These are phyloP conservation scores for Gambelia wislizenii DNA, from an alignment of 2,797 vertebrate species.

Conservation along the genomic window DNA sequence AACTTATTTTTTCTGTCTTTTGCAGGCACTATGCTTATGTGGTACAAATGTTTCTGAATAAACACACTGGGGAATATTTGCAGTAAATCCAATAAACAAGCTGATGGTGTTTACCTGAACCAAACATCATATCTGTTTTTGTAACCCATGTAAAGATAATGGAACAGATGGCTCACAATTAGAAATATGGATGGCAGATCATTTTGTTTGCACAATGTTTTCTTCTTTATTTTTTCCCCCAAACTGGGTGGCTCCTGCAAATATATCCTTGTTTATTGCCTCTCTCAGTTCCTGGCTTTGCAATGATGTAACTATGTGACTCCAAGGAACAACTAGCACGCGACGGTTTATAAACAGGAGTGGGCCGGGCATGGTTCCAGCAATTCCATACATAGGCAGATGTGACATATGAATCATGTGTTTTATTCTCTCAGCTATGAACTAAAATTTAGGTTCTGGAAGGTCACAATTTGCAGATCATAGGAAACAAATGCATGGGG, in stretches of 20 bases:
- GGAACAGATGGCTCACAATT: background rate
- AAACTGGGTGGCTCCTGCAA: constrained; percentile 10
- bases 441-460: background rate
- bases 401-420: background rate
- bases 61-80: constrained; percentile 49
- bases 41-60: constrained; percentile 32
- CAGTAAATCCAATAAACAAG: constrained; percentile 40
- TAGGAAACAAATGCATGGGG: background rate
- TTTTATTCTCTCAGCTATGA: background rate
- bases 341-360: background rate
- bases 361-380: background rate
- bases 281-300: constrained; percentile 13
- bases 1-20: background rate
- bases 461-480: background rate
- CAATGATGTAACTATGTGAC: background rate
- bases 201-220: constrained; percentile 35
- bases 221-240: background rate
- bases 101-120: constrained; percentile 61
- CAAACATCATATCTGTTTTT: constrained; percentile 11
- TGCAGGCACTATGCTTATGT: background rate
- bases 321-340: background rate
- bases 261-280: constrained; percentile 24
- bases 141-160: background rate
- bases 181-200: background rate
- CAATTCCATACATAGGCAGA: background rate